Conservation (phyloP, 2,113 vertebrate species). For the Megaceryle torquata region DNA sequence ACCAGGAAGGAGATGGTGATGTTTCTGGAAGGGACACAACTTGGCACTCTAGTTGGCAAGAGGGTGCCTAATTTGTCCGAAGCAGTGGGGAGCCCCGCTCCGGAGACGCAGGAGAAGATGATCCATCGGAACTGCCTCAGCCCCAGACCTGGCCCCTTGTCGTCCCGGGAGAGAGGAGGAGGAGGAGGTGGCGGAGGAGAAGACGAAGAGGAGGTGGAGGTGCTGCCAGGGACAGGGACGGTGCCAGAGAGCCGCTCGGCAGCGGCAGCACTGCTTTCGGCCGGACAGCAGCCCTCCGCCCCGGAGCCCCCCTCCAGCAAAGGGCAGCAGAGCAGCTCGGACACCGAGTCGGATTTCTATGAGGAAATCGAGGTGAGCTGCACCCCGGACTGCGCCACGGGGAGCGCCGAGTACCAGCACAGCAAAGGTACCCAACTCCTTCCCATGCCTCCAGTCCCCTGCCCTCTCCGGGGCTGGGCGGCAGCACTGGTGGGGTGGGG, state of each 20-base stretch:
- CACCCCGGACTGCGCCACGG: constrained; percentile 88
- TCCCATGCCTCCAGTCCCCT: constrained; percentile 41
- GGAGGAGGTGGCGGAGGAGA: constrained; percentile 67
- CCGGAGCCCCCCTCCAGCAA: constrained; percentile 77
- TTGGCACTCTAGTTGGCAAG: constrained; percentile 83
- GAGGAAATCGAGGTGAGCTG: constrained; percentile 99
- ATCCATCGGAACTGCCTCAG: constrained; percentile 82
- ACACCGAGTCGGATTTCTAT: constrained; percentile 98
- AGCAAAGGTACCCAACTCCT: constrained; percentile 85
- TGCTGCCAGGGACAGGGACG: constrained; percentile 78
- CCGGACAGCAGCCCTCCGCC: constrained; percentile 70
- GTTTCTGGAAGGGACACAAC: constrained; percentile 87
- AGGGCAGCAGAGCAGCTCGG: constrained; percentile 91
- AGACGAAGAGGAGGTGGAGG: constrained; percentile 74
- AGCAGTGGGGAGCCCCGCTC: constrained; percentile 77
- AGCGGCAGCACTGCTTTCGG: constrained; percentile 74
- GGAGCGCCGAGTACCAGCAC: constrained; percentile 89
- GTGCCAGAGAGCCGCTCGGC: constrained; percentile 77
- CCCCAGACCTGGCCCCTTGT: constrained; percentile 79
- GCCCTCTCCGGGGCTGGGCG: background rate
- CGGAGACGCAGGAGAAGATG: constrained; percentile 84
- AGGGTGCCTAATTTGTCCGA: constrained; percentile 82
- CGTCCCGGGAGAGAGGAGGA: constrained; percentile 78
- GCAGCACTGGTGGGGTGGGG: background rate
- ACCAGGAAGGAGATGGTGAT: constrained; percentile 90